Evolutionary conservation across 2,113 vertebrate genomes (phyloP).

Genomic region (Fregata magnificens): DNA sequence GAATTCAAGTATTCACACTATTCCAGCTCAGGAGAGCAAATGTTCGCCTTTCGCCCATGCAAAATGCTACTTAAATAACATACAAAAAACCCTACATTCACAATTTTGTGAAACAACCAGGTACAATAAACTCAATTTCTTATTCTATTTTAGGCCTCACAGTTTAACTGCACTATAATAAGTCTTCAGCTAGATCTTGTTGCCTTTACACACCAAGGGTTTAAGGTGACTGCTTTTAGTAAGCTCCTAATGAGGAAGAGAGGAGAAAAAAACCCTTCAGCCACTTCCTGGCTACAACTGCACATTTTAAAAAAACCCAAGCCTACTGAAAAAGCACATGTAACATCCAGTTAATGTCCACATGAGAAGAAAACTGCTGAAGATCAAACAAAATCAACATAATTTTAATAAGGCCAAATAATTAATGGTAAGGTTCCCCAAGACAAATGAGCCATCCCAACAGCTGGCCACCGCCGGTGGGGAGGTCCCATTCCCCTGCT

Average conservation of each 20-base stretch:
- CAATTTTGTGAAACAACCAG: background rate
- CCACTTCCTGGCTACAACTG: background rate
- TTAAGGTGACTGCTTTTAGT: background rate
- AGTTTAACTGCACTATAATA: background rate
- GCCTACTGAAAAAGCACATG: background rate
- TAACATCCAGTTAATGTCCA: background rate
- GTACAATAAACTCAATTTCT: background rate
- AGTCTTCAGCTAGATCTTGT: background rate
- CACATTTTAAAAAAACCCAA: background rate
- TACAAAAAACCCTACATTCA: accelerated
- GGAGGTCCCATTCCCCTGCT: background rate
- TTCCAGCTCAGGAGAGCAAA: background rate
- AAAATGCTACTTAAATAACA: background rate
- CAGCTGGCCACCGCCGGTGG: accelerated
- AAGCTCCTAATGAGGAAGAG: background rate
- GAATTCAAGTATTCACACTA: background rate
- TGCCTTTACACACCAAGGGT: background rate
- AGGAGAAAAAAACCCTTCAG: background rate
- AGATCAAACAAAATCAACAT: background rate
- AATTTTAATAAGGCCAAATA: background rate
- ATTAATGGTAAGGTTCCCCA: background rate
- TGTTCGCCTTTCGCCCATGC: accelerated
- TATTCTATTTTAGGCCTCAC: background rate
- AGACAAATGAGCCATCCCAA: background rate
- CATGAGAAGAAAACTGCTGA: background rate